Base-by-base conservation (phyloP, 2,113 vertebrate genomes). In the Prunella fulvescens region DNA sequence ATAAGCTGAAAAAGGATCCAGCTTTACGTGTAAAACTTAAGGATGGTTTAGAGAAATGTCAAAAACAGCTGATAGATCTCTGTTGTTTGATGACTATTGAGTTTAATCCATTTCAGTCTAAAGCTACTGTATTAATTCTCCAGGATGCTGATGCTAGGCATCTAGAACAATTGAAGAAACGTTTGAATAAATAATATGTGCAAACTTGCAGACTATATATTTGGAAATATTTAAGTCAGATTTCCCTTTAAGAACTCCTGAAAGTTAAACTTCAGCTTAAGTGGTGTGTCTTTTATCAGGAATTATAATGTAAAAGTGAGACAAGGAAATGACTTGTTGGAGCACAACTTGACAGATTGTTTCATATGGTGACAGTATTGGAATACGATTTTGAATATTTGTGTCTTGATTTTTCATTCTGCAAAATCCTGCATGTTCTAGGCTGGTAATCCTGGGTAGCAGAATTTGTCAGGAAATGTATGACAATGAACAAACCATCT, bases 11-110 rank as follows among this genome's bases (percentile, higher is more conserved):
- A 84, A 99, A 95, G n/a, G 98, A 99, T 90, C 98, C 98, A 25
- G 50, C 96, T 85, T 97, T 97, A 25, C 98, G 94, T 78, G 66
- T 95, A 18, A 98, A 98, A 81, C 96, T 99, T 77, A 98, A 97
- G 20, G 72, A 95, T 9, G 99, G 99, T 65, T 98, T 99, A 96
- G 98, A 97, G 89, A 98, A 98, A 61, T 99, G 95, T 77, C 96
- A 96, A 8, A 95, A 88, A 61, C 97, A 98, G 70, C 97, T 99
- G 76, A 99, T 99, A 97, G 99, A 99, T 95, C 99, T 99, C 96
- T 99, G 99, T 86, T 99, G 99, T 80, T 85, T 96, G 70, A 99
- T 99, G 99, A 99, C 98, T 35, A 91, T 99, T 76, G 93, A 95
- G 85, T 98, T 98, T 54, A 95, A 98, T 88, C 97, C 98, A 14